Conservation (phyloP, 2,797 vertebrate genomes). For the Sebastiscus albofasciatus region DNA sequence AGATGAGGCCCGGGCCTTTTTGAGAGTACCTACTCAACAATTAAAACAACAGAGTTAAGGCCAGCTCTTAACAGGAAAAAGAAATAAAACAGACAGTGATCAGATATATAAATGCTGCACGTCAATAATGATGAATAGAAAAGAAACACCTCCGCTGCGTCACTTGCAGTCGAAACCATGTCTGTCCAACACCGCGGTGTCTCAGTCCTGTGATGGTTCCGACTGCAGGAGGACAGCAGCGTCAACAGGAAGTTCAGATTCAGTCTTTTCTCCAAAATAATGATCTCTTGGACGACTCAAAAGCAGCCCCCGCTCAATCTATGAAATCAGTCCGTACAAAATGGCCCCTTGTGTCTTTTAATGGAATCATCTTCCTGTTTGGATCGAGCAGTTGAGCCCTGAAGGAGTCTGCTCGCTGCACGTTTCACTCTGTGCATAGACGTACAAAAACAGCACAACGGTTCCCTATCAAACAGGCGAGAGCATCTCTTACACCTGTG, state of each 20-base stretch:
- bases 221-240: slow-evolving; percentile 39
- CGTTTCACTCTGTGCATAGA: slow-evolving; percentile 64
- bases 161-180: slow-evolving; percentile 43
- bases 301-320: slow-evolving; percentile 23
- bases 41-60: slow-evolving; percentile 76
- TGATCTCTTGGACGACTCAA: slow-evolving; percentile 14
- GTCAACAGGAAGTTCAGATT: slow-evolving; percentile 35
- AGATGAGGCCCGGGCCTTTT: slow-evolving; percentile 72
- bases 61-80: slow-evolving; percentile 79
- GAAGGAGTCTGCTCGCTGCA: slow-evolving; percentile 47
- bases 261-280: slow-evolving; percentile 41
- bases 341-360: slow-evolving; percentile 55
- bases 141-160: slow-evolving; percentile 41
- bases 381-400: slow-evolving; percentile 46
- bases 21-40: slow-evolving; percentile 72
- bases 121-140: slow-evolving; percentile 58
- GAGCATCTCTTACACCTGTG: slow-evolving; percentile 38
- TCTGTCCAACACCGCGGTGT: slow-evolving; percentile 9
- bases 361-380: slow-evolving; percentile 51
- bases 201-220: slow-evolving; percentile 41
- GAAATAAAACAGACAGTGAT: slow-evolving; percentile 67
- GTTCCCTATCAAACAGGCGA: slow-evolving; percentile 37
- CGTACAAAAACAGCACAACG: slow-evolving; percentile 61
- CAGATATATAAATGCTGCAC: slow-evolving; percentile 74
- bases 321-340: slow-evolving; percentile 67